phyloP scores from a whole-genome alignment of 2,113 vertebrate species.

The Azemiops feae region DNA sequence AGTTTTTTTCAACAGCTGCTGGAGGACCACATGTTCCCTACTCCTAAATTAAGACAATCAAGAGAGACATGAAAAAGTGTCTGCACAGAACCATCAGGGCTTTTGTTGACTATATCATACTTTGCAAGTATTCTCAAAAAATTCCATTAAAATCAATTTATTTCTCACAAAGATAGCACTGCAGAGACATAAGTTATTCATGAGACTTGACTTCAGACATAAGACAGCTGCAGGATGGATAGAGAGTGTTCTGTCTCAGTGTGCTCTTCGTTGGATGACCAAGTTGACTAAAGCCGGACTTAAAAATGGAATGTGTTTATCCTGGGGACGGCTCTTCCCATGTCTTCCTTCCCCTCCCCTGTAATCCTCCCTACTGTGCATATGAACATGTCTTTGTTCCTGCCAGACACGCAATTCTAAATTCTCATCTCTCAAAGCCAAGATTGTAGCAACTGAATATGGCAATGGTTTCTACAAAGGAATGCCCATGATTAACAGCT shows the following conservation, averaged over 20 bases:
- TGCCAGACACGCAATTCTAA: slow-evolving; percentile 39
- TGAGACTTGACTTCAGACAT: slow-evolving; percentile 15
- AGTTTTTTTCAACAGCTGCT: neutral
- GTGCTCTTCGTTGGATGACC: slow-evolving; percentile 13
- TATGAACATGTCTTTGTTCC: slow-evolving; percentile 43
- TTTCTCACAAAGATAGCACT: slow-evolving; percentile 28
- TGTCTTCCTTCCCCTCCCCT: slow-evolving; percentile 28
- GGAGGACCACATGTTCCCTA: neutral
- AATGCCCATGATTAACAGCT: slow-evolving; percentile 40
- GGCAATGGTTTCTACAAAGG: slow-evolving; percentile 39
- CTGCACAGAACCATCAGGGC: slow-evolving; percentile 34
- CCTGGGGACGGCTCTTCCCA: slow-evolving; percentile 26
- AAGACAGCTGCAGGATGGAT: slow-evolving; percentile 33
- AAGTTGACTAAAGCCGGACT: slow-evolving; percentile 25
- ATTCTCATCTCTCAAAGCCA: slow-evolving; percentile 36
- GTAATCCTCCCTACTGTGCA: slow-evolving; percentile 48
- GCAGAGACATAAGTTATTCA: slow-evolving; percentile 30
- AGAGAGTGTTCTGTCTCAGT: slow-evolving; percentile 31
- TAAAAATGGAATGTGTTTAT: slow-evolving; percentile 47
- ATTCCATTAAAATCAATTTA: slow-evolving; percentile 33
- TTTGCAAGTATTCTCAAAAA: slow-evolving; percentile 39
- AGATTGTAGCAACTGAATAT: slow-evolving; percentile 41
- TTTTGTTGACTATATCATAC: neutral
- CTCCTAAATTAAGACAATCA: slow-evolving; percentile 20
- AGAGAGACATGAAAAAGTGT: slow-evolving; percentile 31